These are phyloP conservation scores for Myrmecobius fasciatus DNA, from an alignment of 2,113 vertebrate species.

Conservation along the genomic window DNA sequence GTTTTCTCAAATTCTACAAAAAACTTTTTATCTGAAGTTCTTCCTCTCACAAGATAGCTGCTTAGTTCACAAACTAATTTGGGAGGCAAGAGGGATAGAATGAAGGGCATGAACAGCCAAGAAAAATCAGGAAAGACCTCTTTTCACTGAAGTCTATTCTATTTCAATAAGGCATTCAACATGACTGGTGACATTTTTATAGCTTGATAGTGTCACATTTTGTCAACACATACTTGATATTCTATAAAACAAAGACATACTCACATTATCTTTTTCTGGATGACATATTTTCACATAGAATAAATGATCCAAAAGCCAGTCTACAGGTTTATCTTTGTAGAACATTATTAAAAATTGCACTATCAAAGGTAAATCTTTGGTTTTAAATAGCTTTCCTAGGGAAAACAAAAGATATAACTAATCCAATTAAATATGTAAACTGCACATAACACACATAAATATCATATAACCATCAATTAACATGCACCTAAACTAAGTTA, in stretches of 20 bases:
- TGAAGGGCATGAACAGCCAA: background rate
- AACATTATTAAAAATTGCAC: conserved; percentile 88
- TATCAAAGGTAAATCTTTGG: conserved; percentile 82
- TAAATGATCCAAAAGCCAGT: conserved; percentile 85
- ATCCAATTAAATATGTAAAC: conserved; percentile 27
- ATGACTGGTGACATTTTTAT: background rate
- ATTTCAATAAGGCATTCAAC: background rate
- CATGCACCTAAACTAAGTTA: background rate
- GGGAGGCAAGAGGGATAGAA: background rate
- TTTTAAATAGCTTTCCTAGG: conserved; percentile 87
- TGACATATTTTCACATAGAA: conserved; percentile 85
- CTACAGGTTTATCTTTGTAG: conserved; percentile 87
- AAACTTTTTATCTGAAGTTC: too few relatives aligned
- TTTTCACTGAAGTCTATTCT: background rate
- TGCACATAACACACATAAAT: background rate
- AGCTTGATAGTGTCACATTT: background rate
- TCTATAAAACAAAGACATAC: conserved; percentile 73
- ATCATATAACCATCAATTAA: background rate
- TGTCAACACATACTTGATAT: conserved; percentile 18
- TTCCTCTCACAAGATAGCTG: too few relatives aligned
- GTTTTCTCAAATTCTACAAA: too few relatives aligned
- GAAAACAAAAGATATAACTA: conserved; percentile 60
- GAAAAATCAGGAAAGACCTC: background rate
- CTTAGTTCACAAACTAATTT: background rate
- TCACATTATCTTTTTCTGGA: conserved; percentile 82